A percentile compares a stretch with the other conserved stretches of the same genome.
Conservation (phyloP, 2,797 vertebrate genomes). For the Myoxocephalus aenaeus region DNA sequence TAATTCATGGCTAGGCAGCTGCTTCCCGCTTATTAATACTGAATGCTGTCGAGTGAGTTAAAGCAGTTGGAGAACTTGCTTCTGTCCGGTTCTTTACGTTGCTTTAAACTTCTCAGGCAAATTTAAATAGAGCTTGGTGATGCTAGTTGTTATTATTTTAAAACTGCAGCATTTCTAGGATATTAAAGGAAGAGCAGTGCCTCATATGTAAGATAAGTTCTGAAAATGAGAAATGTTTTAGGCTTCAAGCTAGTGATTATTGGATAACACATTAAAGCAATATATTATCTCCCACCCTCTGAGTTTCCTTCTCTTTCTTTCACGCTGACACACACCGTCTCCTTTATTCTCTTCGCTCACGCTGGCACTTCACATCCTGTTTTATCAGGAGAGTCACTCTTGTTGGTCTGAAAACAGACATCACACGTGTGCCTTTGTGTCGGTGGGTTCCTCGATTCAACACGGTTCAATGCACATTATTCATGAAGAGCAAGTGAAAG, state of each 20-base stretch:
- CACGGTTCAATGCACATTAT: slow-evolving; percentile 18
- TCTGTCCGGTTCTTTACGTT: neutral
- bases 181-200: slow-evolving; percentile 5
- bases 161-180: neutral
- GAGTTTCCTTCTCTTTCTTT: slow-evolving; percentile 10
- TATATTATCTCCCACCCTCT: slow-evolving; percentile 32
- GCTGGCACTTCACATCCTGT: slow-evolving; percentile 1
- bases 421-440: slow-evolving; percentile 34
- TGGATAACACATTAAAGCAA: slow-evolving; percentile 49
- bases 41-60: slow-evolving; percentile 17
- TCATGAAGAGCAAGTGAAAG: slow-evolving; percentile 21
- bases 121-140: slow-evolving; percentile 1
- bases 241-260: slow-evolving; percentile 38
- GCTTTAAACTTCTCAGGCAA: neutral
- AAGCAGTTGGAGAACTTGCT: slow-evolving; percentile 14
- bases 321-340: neutral
- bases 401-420: slow-evolving; percentile 37
- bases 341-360: neutral
- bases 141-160: neutral
- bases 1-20: slow-evolving; percentile 56
- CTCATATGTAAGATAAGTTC: slow-evolving; percentile 21
- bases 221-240: slow-evolving; percentile 41
- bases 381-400: slow-evolving; percentile 1
- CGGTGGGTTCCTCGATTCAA: slow-evolving; percentile 35
- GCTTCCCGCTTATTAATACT: slow-evolving; percentile 40